phyloP scores from a whole-genome alignment of 2,113 vertebrate genomes.

The Thinocorus orbignyianus region DNA sequence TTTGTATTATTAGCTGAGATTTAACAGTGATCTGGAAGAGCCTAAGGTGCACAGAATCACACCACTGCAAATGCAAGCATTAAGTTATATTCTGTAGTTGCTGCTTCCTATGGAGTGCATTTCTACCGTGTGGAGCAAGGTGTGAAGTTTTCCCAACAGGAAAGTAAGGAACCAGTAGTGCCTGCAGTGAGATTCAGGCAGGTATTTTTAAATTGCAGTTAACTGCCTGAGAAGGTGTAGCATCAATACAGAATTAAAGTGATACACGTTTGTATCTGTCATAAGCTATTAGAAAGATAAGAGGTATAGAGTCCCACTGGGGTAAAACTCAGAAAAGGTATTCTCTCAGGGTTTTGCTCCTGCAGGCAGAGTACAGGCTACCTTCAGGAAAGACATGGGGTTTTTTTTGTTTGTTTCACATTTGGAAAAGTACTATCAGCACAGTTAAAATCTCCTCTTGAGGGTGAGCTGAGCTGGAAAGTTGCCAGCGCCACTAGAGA shows the following conservation, averaged over 20 bases:
- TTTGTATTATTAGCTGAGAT: not conserved
- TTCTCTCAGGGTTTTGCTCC: not conserved
- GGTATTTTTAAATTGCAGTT: not conserved
- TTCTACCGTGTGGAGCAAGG: not conserved
- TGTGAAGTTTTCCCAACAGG: not conserved
- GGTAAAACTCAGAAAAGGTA: not conserved
- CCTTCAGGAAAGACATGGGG: not conserved
- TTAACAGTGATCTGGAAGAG: not conserved
- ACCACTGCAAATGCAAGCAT: not conserved
- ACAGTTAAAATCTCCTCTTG: constrained; percentile 2
- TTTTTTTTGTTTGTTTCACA: not conserved
- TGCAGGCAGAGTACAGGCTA: not conserved
- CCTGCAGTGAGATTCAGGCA: not conserved
- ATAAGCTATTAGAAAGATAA: not conserved
- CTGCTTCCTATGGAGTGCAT: not conserved
- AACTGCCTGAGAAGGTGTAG: not conserved
- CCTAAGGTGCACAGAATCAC: not conserved
- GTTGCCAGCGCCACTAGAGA: not conserved
- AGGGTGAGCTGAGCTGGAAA: constrained; percentile 6
- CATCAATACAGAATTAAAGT: not conserved
- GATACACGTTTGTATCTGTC: not conserved
- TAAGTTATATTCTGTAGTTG: not conserved
- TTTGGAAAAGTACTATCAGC: not conserved
- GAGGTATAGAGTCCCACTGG: not conserved
- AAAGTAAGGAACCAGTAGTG: not conserved